Percentiles rank a stretch among this genome's conserved stretches.
Conservation (phyloP, 2,888 invertebrate species). For the Noctua fimbriata region DNA sequence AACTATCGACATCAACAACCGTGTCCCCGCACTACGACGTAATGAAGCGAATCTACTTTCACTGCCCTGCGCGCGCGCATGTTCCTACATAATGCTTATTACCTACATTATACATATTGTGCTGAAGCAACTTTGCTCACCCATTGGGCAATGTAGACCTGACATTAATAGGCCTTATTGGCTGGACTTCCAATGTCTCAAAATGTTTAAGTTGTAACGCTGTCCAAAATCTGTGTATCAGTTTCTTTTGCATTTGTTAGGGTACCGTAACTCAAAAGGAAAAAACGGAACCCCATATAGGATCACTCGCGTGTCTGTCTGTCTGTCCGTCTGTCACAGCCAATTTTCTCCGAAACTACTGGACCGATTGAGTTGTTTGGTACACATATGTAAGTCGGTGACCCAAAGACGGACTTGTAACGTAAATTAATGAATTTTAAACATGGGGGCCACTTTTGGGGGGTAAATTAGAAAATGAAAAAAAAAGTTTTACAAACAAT, state of each 20-base stretch:
- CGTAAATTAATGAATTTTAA: too few species aligned
- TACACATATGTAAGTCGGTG: too few species aligned
- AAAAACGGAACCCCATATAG: too few species aligned
- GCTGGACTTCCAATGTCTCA: neutral
- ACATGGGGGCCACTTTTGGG: too few species aligned
- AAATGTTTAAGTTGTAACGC: neutral
- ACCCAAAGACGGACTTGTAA: too few species aligned
- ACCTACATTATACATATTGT: constrained; percentile 49
- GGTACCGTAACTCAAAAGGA: too few species aligned
- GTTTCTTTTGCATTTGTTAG: neutral
- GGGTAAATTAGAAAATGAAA: too few species aligned
- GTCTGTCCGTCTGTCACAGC: too few species aligned
- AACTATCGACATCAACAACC: constrained; percentile 46
- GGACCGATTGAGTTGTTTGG: too few species aligned
- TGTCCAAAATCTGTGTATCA: neutral
- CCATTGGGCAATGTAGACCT: constrained; percentile 14
- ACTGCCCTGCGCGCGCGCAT: constrained; percentile 59
- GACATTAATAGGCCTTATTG: neutral
- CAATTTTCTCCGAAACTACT: too few species aligned
- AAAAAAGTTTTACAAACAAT: too few species aligned
- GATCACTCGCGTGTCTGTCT: too few species aligned
- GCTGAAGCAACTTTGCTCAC: constrained; percentile 14
- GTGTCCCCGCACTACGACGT: constrained; percentile 61
- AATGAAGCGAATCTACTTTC: constrained; percentile 72
- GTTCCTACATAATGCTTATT: constrained; percentile 64